phyloP scores from a whole-genome alignment of 2,797 vertebrate genomes.

The Hozukius guyotensis region DNA sequence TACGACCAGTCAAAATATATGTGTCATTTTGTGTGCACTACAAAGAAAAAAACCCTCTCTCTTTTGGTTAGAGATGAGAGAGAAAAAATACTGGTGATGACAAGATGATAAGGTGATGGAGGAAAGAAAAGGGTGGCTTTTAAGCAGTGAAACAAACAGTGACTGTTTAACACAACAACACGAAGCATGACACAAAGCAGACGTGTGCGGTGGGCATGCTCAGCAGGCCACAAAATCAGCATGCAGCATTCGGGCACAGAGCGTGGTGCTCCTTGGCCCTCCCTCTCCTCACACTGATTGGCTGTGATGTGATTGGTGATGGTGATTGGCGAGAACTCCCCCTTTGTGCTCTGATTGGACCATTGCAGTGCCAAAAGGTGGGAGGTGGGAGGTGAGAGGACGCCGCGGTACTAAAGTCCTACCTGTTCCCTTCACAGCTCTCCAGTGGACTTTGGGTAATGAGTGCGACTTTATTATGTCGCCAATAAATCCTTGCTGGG shows the following conservation, averaged over 20 bases:
- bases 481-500: conserved; percentile 86
- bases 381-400: conserved; percentile 49
- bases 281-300: conserved; percentile 66
- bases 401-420: conserved; percentile 82
- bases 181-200: conserved; percentile 31
- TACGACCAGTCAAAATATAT: conserved; percentile 1
- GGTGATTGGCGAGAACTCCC: conserved; percentile 76
- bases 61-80: not conserved
- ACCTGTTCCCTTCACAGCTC: conserved; percentile 91
- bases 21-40: not conserved
- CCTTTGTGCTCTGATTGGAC: conserved; percentile 77
- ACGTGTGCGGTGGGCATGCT: conserved; percentile 52
- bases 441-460: conserved; percentile 80
- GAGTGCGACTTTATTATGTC: conserved; percentile 85
- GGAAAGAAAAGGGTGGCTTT: conserved; percentile 9
- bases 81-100: not conserved
- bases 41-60: not conserved
- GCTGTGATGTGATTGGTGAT: conserved; percentile 70
- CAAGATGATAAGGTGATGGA: not conserved
- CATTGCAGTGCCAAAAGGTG: conserved; percentile 56
- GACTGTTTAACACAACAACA: not conserved
- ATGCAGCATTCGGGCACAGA: conserved; percentile 61
- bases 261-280: conserved; percentile 35
- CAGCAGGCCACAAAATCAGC: conserved; percentile 60
- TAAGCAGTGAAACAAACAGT: conserved; percentile 23